A percentile compares a stretch with the other conserved stretches of the same genome.
These are phyloP conservation scores for Coregonus suidteri DNA, from an alignment of 2,797 vertebrate species.

Conservation along the genomic window DNA sequence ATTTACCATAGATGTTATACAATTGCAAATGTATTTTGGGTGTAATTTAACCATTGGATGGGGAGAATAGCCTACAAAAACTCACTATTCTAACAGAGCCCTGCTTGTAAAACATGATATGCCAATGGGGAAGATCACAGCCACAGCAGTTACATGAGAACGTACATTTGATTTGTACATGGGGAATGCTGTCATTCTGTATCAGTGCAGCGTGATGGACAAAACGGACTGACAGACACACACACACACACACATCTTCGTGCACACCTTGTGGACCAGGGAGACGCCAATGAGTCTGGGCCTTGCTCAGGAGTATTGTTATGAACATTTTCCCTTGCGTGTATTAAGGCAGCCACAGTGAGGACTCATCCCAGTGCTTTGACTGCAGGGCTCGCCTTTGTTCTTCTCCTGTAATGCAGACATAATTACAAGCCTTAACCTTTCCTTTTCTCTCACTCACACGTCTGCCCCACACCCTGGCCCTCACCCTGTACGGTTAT, in stretches of 20 bases:
- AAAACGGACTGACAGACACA: constrained; percentile 18
- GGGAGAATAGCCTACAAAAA: too few relatives aligned
- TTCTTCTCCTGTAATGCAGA: constrained; percentile 69
- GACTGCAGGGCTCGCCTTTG: constrained; percentile 79
- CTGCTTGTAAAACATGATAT: constrained; percentile 62
- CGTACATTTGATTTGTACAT: constrained; percentile 57
- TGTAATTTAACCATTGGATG: too few relatives aligned
- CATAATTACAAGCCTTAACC: constrained; percentile 78
- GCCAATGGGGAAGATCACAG: constrained; percentile 56
- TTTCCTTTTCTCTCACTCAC: constrained; percentile 55
- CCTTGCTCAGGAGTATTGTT: constrained; percentile 67
- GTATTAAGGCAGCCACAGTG: constrained; percentile 61
- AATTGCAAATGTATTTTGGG: too few relatives aligned
- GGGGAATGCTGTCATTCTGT: constrained; percentile 70
- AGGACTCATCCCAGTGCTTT: constrained; percentile 73
- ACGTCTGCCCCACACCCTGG: constrained; percentile 55
- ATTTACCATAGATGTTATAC: background rate
- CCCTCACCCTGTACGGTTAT: constrained; percentile 44
- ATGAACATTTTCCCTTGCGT: constrained; percentile 67
- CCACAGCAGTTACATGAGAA: constrained; percentile 50
- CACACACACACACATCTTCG: constrained; percentile 25
- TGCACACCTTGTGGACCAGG: constrained; percentile 43
- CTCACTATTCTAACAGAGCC: constrained; percentile 41
- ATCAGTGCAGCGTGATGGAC: constrained; percentile 60
- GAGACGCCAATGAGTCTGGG: constrained; percentile 80